These are phyloP conservation scores for Pseudochaenichthys georgianus DNA, from an alignment of 2,797 vertebrate genomes.

Conservation along the genomic window DNA sequence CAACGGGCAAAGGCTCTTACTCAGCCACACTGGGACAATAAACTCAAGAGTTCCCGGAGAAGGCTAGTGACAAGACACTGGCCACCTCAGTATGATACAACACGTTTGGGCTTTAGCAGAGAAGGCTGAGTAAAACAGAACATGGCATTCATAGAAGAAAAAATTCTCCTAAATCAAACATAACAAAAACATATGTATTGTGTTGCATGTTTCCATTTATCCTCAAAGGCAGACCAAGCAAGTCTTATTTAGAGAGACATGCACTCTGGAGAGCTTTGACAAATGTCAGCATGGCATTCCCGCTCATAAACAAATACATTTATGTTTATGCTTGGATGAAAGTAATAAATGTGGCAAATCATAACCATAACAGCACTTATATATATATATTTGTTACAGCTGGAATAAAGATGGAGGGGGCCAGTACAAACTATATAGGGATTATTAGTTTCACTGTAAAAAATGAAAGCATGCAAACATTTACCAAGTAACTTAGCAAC, in stretches of 20 bases:
- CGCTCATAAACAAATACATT: too few species aligned
- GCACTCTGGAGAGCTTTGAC: constrained; percentile 21
- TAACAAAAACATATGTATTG: constrained; percentile 8
- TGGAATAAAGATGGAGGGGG: constrained; percentile 6
- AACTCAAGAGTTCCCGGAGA: not conserved
- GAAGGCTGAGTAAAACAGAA: not conserved
- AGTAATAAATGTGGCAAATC: constrained; percentile 35
- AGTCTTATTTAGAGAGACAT: not conserved
- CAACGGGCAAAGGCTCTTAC: not conserved
- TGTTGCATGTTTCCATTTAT: constrained; percentile 2
- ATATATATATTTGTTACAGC: constrained; percentile 20
- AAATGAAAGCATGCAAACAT: not conserved
- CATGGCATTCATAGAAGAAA: not conserved
- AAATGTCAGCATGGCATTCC: constrained; percentile 3
- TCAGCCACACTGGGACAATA: not conserved
- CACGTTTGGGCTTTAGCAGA: constrained; percentile 1
- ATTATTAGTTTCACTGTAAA: not conserved
- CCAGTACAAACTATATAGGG: not conserved
- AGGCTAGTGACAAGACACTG: not conserved
- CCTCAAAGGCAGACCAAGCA: constrained; percentile 9
- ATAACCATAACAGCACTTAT: not conserved
- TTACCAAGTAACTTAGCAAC: not conserved
- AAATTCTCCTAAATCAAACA: constrained; percentile 23
- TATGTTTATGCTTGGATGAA: constrained; percentile 22
- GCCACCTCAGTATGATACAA: constrained; percentile 16